Conservation (phyloP, 2,888 invertebrate genomes). For the Metalampra italica region DNA sequence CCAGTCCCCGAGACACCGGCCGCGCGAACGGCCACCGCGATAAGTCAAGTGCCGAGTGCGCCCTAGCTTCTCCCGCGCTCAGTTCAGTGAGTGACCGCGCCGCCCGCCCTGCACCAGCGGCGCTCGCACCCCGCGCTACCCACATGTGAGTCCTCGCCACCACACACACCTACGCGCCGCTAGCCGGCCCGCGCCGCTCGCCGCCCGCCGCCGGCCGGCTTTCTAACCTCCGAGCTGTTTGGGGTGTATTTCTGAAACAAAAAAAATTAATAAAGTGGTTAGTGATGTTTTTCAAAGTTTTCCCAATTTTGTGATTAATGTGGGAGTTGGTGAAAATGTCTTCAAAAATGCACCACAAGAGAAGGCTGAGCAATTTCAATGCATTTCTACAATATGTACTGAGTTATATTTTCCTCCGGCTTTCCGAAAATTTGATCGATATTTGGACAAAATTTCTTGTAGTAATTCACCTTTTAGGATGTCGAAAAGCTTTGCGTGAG, state of each 20-base stretch:
- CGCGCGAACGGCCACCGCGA: constrained; percentile 74
- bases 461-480: neutral
- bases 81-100: constrained; percentile 47
- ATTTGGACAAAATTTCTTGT: neutral
- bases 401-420: neutral
- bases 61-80: constrained; percentile 20
- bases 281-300: constrained; percentile 21
- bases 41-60: constrained; percentile 23
- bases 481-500: neutral
- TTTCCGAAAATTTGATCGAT: no score
- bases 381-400: neutral
- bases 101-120: constrained; percentile 58
- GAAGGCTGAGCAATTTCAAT: neutral
- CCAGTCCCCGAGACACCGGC: constrained; percentile 77
- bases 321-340: constrained; percentile 1
- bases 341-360: constrained; percentile 36
- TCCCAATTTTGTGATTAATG: constrained; percentile 2
- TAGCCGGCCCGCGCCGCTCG: constrained; percentile 17
- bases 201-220: constrained; percentile 61
- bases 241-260: constrained; percentile 46
- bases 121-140: constrained; percentile 47
- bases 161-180: neutral
- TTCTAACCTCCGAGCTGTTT: constrained; percentile 55
- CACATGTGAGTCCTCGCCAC: constrained; percentile 60
- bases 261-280: constrained; percentile 30